Evolutionary conservation across 1,140 invertebrate genomes (phyloP).

Genomic region (Euura saliciscinereae): DNA sequence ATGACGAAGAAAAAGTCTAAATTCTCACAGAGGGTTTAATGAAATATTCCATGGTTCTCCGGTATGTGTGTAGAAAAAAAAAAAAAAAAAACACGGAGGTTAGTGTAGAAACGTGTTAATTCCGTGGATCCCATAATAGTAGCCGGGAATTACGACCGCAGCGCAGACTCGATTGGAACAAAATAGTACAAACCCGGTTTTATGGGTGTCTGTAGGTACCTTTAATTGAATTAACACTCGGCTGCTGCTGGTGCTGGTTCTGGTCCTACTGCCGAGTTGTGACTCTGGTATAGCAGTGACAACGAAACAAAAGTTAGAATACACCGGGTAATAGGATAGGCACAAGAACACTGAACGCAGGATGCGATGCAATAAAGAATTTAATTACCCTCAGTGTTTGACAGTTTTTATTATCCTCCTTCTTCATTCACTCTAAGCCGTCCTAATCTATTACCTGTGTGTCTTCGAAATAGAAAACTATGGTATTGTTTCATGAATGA

Average conservation of each 20-base stretch:
- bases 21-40: conserved; percentile 5
- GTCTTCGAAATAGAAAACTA: too few relatives aligned
- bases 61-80: not conserved
- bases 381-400: too few relatives aligned
- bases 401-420: too few relatives aligned
- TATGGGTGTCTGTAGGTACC: not conserved
- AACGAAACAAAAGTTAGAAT: not conserved
- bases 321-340: not conserved
- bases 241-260: not conserved
- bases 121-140: not conserved
- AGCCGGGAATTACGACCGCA: not conserved
- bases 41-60: not conserved
- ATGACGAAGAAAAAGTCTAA: not conserved
- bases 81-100: not conserved
- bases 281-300: not conserved
- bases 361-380: too few relatives aligned
- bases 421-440: too few relatives aligned
- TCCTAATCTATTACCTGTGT: too few relatives aligned
- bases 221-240: not conserved
- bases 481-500: too few relatives aligned
- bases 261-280: too few relatives aligned
- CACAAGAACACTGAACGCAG: too few relatives aligned
- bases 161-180: not conserved
- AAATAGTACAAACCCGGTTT: conserved; percentile 7
- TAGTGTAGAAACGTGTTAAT: not conserved